Percentiles rank a stretch among this genome's conserved stretches.
phyloP scores from a whole-genome alignment of 2,113 vertebrate genomes.

The Ivindomyrus marchei region DNA sequence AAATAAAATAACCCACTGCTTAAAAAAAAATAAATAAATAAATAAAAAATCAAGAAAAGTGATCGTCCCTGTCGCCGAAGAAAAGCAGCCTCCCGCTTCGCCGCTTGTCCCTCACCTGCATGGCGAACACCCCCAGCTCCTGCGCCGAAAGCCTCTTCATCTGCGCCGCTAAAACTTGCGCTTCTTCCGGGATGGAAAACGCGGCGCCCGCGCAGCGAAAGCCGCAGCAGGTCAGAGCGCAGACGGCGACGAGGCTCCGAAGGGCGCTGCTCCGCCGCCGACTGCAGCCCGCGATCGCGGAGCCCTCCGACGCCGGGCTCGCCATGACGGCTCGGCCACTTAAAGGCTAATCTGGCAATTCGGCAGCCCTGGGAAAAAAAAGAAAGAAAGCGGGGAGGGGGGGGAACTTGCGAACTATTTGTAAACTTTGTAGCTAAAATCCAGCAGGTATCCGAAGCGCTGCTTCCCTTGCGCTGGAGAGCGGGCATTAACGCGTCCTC shows the following conservation, averaged over 20 bases:
- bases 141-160: constrained; percentile 86
- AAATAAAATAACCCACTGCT: background rate
- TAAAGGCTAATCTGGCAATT: constrained; percentile 35
- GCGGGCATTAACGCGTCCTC: constrained; percentile 37
- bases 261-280: constrained; percentile 33
- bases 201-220: constrained; percentile 69
- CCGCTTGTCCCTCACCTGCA: constrained; percentile 75
- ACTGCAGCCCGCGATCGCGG: constrained; percentile 30
- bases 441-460: constrained; percentile 30
- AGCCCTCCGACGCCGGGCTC: constrained; percentile 44
- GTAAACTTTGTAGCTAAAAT: constrained; percentile 51
- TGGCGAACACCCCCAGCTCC: constrained; percentile 85
- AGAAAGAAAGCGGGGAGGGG: background rate
- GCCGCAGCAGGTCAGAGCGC: constrained; percentile 56
- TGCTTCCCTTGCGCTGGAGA: constrained; percentile 23
- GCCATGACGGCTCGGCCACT: constrained; percentile 57
- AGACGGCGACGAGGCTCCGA: constrained; percentile 49
- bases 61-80: background rate
- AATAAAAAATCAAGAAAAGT: background rate
- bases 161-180: constrained; percentile 81
- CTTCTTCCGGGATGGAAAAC: constrained; percentile 89
- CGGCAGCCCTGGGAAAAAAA: constrained; percentile 45
- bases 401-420: constrained; percentile 45
- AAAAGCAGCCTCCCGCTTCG: background rate
- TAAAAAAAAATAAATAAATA: background rate